phyloP scores from a whole-genome alignment of 2,888 invertebrate genomes.

The Holacanthella duospinosa region DNA sequence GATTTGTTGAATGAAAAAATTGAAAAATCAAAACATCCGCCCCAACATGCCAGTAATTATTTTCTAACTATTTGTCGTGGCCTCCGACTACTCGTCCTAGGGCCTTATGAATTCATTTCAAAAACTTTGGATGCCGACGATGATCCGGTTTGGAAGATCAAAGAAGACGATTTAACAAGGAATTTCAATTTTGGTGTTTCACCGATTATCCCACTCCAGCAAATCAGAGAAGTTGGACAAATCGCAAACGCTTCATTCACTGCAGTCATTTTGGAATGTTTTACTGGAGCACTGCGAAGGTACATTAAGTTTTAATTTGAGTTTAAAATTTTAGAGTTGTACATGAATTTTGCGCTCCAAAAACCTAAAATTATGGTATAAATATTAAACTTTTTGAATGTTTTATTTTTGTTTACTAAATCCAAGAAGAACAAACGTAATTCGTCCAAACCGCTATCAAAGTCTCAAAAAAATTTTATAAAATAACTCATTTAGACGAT shows the following conservation, averaged over 20 bases:
- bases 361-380: too few relatives aligned
- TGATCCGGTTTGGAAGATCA: conserved; percentile 29
- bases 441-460: too few relatives aligned
- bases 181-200: conserved; percentile 21
- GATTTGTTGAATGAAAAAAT: neutral
- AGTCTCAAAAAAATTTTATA: too few relatives aligned
- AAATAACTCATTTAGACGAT: too few relatives aligned
- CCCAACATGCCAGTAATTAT: neutral
- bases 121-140: conserved; percentile 20
- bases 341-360: too few relatives aligned
- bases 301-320: too few relatives aligned
- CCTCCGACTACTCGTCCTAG: neutral
- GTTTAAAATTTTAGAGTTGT: too few relatives aligned
- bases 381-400: too few relatives aligned
- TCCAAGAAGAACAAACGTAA: too few relatives aligned
- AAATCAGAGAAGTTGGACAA: conserved; percentile 20
- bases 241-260: conserved; percentile 22
- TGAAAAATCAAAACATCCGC: neutral
- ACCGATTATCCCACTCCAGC: conserved; percentile 19
- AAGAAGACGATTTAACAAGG: conserved; percentile 14
- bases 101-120: conserved; percentile 12
- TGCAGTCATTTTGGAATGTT: conserved; percentile 26
- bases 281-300: conserved; percentile 30
- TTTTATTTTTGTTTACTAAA: too few relatives aligned
- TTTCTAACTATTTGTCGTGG: neutral